Base-by-base conservation (phyloP, 2,113 vertebrate species). In the Dasyornis broadbenti region DNA sequence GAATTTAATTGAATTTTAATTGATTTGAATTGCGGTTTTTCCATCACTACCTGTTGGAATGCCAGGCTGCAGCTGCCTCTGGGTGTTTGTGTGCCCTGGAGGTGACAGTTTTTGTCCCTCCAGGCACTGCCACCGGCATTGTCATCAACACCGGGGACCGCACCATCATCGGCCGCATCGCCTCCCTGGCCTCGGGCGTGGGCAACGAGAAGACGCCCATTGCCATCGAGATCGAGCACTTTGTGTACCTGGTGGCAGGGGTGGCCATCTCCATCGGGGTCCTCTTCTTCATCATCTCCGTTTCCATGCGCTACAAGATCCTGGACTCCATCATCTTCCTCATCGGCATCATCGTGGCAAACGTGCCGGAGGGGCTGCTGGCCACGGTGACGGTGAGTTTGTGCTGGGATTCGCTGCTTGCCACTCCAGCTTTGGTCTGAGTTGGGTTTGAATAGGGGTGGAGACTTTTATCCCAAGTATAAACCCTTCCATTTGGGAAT, bases 331-430 rank as follows among this genome's bases (percentile, higher is more conserved):
- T 98, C 96, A 98, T 98, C 95, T 98, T 98, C 72, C 98, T 98
- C 54, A 98, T 98, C 40, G 98, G 98, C 81, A 98, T 98, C 89
- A 98, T 98, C 35, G 98, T 98, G 91, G 98, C 98, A 23, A 98
- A 98, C 1, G 98, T 98, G 86, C 98, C 98, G 0, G 98, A 98
- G 79, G 98, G 98, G 28, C 97, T 98, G 70, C 96, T 98, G 79
- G 98, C 98, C 91, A 98, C 98, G 8, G 98, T 98, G 54, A 98
- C 98, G 13, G 98, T 98, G 96, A 98, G 98, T 92, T 76, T 27
- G 0, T 1, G 40, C 9, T 35, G 30, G 57, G 68, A 3, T 3
- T 8, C n/a, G 30, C 54, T 23, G 18, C 8, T 45, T 18, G 27
- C 13, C 52, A 0, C 57, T 17, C 8, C 19, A 9, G 8, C 10